Evolutionary conservation across 2,797 vertebrate species (phyloP).

Genomic region (Ctenochaetus hawaiiensis): DNA sequence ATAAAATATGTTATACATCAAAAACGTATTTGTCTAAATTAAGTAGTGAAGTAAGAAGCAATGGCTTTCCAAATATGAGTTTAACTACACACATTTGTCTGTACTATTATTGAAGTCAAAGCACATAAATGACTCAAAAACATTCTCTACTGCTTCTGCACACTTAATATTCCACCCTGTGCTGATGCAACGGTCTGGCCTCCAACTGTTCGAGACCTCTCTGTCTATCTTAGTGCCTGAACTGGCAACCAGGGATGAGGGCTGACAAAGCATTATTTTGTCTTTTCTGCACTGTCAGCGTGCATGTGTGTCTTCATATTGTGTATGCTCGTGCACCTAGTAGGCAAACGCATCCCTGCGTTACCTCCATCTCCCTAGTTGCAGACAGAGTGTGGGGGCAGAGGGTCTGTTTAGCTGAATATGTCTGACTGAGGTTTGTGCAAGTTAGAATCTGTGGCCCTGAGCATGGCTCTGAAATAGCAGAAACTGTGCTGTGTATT

Average conservation of each 20-base stretch:
- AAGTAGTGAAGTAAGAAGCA: background rate
- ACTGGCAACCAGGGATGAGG: conserved; percentile 29
- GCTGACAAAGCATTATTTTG: conserved; percentile 71
- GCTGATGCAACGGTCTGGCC: conserved; percentile 10
- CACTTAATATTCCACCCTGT: conserved; percentile 2
- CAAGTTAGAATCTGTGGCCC: too few relatives aligned
- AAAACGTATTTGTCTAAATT: background rate
- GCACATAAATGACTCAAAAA: background rate
- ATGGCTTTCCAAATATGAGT: too few relatives aligned
- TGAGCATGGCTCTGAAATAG: too few relatives aligned
- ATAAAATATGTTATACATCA: background rate
- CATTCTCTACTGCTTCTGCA: background rate
- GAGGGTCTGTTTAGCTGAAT: too few relatives aligned
- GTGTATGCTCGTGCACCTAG: background rate
- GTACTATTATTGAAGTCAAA: background rate
- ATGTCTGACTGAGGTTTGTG: too few relatives aligned
- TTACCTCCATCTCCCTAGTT: too few relatives aligned
- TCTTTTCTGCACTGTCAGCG: conserved; percentile 46
- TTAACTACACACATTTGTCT: background rate
- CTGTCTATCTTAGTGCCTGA: conserved; percentile 46
- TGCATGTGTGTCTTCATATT: conserved; percentile 10
- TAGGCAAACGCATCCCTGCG: too few relatives aligned
- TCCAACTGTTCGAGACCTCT: conserved; percentile 18
- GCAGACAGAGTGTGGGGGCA: too few relatives aligned
- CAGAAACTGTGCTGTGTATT: too few relatives aligned